These are phyloP conservation scores for Chrysolina americana DNA, from an alignment of 2,888 invertebrate species.

Conservation along the genomic window DNA sequence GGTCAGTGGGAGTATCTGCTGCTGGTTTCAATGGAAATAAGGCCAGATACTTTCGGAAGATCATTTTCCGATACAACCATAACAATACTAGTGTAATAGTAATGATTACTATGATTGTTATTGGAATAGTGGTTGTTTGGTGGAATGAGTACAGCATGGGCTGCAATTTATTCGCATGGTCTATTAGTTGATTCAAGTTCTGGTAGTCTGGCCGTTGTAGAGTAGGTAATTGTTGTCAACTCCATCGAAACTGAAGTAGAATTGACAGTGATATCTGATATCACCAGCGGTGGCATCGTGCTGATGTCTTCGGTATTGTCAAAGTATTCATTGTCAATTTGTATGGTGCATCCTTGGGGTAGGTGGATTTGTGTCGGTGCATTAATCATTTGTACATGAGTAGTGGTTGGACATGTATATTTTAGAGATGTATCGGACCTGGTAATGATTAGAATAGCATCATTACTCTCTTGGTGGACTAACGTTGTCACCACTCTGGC, in stretches of 20 bases:
- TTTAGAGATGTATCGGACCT: neutral
- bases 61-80: neutral
- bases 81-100: neutral
- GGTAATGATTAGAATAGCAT: neutral
- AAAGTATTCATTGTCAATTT: too few relatives aligned
- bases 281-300: too few relatives aligned
- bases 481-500: too few relatives aligned
- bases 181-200: neutral
- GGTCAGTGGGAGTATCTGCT: too few relatives aligned
- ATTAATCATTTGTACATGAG: neutral
- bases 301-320: neutral
- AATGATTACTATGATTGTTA: neutral
- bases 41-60: neutral
- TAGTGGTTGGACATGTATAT: neutral
- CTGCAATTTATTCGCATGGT: neutral
- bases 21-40: neutral
- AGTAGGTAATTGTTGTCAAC: too few relatives aligned
- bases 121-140: neutral
- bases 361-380: neutral
- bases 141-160: neutral
- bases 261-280: too few relatives aligned
- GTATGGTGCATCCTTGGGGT: too few relatives aligned
- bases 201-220: too few relatives aligned
- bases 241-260: too few relatives aligned
- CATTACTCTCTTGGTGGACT: neutral